Evolutionary conservation across 1,140 invertebrate species (phyloP), one percentile per base, ranked within the genome.

Genomic region (Choristoneura fumiferana): DNA sequence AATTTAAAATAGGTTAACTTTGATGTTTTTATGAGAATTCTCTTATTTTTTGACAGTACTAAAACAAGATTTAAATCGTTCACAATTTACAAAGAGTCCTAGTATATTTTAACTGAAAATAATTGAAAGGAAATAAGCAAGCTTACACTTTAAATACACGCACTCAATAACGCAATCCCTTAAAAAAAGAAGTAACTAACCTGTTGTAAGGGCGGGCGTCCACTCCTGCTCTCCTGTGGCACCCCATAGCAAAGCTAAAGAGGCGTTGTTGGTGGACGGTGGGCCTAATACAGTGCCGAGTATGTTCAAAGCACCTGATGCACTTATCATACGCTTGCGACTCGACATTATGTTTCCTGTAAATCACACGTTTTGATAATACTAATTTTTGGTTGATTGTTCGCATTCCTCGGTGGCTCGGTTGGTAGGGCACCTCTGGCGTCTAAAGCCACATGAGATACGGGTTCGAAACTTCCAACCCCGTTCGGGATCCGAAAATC

Each of bases 131-230:
- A 45, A 45, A 29, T 29, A 29, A 45, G n/a, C 43, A 49, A 29
- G 43, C 43, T 22, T 22, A 49, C 43, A 29, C 12, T 33, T 33
- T 5, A 49, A 49, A 49, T 29, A 29, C 14, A 14, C 33, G 33
- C 9, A 13, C 22, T 54, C 29, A 15, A 18, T 8, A 2, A 54
- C 34, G 4, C 12, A 53, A 37, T 10, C 29, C 29, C 17, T 22
- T 35, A 3, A 35, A n/a, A 58, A n/a, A 1, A 4, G 38, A 12
- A 8, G 36, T n/a, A 9, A 67, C 80, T 88, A 81, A 97, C 96
- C 96, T 87, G 96, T 98, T 2, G 96, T 97, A 29, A 98, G 91
- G 14, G 96, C 96, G n/a, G 96, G 96, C 4, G 96, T 98, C 96
- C 96, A 98, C 80, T 98, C 96, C 82, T 97, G 96, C 85, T 98